Evolutionary conservation across 2,797 vertebrate species (phyloP).

Genomic region (Hozukius guyotensis): DNA sequence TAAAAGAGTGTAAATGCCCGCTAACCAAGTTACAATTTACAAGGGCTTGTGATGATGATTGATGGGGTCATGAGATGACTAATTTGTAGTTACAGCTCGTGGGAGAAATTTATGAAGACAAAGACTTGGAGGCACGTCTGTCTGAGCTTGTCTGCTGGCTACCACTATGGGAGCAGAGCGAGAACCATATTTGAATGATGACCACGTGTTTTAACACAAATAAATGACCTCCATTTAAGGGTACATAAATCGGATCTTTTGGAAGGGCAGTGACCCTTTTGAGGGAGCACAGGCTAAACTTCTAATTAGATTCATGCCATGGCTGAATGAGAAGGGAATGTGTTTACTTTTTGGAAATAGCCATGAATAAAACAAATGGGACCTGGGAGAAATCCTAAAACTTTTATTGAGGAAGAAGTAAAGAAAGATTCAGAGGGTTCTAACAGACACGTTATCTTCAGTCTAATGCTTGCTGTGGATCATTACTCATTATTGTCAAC

Average conservation of each 20-base stretch:
- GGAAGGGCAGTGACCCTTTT: constrained; percentile 38
- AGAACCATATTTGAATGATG: constrained; percentile 38
- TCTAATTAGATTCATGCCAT: constrained; percentile 55
- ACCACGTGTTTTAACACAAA: constrained; percentile 42
- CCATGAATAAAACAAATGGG: constrained; percentile 60
- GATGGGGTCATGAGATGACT: constrained; percentile 36
- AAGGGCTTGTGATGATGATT: constrained; percentile 31
- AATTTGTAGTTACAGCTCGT: constrained; percentile 46
- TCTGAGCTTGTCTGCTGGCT: constrained; percentile 79
- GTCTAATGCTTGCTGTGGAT: constrained; percentile 13
- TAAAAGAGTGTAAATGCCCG: constrained; percentile 21
- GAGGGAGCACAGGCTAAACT: constrained; percentile 41
- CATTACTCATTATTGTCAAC: constrained; percentile 25
- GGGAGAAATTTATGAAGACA: constrained; percentile 61
- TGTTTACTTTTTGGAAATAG: constrained; percentile 65
- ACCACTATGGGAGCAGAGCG: constrained; percentile 59
- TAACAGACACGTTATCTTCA: constrained; percentile 9
- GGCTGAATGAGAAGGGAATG: constrained; percentile 59
- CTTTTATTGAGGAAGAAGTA: constrained; percentile 12
- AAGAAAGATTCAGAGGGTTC: constrained; percentile 16
- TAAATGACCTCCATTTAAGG: constrained; percentile 64
- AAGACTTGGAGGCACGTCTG: constrained; percentile 42
- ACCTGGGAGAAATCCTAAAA: constrained; percentile 37
- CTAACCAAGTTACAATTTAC: background rate
- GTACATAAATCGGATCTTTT: constrained; percentile 48